Percentiles rank a stretch among this genome's conserved stretches.
Evolutionary conservation across 2,113 vertebrate species (phyloP).

Genomic region (Numenius arquata): DNA sequence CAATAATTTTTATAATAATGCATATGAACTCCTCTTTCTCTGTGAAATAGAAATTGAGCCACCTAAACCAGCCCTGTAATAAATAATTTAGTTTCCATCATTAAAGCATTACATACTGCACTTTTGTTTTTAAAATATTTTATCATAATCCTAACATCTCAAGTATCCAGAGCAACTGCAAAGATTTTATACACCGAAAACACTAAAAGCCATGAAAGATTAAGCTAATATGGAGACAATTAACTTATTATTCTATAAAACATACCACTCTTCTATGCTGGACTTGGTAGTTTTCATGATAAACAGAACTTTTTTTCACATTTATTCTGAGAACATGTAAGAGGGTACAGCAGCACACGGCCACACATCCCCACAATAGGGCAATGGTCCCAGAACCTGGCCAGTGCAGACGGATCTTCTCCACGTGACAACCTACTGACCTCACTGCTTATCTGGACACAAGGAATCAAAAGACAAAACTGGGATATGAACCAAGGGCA

Average conservation of each 20-base stretch:
- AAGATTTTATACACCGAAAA: neutral
- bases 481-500: neutral
- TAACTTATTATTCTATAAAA: neutral
- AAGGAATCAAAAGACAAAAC: neutral
- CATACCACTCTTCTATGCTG: neutral
- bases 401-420: neutral
- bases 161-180: neutral
- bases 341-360: accelerated
- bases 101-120: neutral
- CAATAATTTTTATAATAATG: neutral
- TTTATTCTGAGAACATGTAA: neutral
- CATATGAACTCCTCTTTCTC: neutral
- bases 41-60: neutral
- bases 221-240: neutral
- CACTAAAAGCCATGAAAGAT: neutral
- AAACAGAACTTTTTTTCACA: neutral
- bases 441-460: accelerated
- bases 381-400: neutral
- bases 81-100: neutral
- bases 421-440: accelerated
- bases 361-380: accelerated
- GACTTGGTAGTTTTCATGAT: neutral
- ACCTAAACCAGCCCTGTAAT: neutral
- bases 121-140: neutral
- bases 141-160: neutral